phyloP scores from a whole-genome alignment of 2,888 invertebrate species.

The Hirtodrosophila histrioides region DNA sequence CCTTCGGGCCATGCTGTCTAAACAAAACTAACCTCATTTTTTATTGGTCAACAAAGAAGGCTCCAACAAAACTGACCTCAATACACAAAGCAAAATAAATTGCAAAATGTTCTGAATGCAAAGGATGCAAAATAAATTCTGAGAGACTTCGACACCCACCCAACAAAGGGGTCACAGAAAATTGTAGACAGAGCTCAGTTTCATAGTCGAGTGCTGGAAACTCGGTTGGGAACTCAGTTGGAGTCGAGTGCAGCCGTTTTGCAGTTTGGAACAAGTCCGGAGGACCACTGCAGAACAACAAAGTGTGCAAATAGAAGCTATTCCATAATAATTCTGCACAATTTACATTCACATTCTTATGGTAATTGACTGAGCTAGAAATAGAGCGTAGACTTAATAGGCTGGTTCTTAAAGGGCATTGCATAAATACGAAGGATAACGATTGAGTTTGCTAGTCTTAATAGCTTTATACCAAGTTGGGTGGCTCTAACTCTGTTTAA shows the following conservation, averaged over 20 bases:
- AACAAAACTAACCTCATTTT: slow-evolving; percentile 74
- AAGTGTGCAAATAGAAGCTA: slow-evolving; percentile 47
- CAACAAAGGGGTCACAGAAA: slow-evolving; percentile 52
- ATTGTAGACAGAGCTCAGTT: slow-evolving; percentile 17
- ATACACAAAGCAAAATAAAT: slow-evolving; percentile 74
- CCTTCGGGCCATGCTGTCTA: slow-evolving; percentile 59
- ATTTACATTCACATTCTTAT: slow-evolving; percentile 37
- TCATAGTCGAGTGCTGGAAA: background rate
- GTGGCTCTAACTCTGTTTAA: too few relatives aligned
- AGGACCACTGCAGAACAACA: slow-evolving; percentile 33
- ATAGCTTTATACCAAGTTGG: too few relatives aligned
- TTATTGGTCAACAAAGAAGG: slow-evolving; percentile 61
- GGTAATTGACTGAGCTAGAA: slow-evolving; percentile 26
- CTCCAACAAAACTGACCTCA: slow-evolving; percentile 67
- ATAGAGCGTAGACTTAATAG: background rate
- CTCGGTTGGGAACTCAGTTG: slow-evolving; percentile 10
- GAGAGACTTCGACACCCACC: slow-evolving; percentile 56
- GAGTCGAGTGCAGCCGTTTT: slow-evolving; percentile 40
- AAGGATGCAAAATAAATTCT: slow-evolving; percentile 74
- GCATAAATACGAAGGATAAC: too few relatives aligned
- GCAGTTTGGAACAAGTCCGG: slow-evolving; percentile 7
- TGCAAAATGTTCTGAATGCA: slow-evolving; percentile 69
- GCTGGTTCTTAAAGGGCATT: too few relatives aligned
- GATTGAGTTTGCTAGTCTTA: too few relatives aligned
- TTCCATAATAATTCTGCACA: slow-evolving; percentile 40